Evolutionary conservation across 2,888 invertebrate species (phyloP).

Genomic region (Drosophila mimetica): DNA sequence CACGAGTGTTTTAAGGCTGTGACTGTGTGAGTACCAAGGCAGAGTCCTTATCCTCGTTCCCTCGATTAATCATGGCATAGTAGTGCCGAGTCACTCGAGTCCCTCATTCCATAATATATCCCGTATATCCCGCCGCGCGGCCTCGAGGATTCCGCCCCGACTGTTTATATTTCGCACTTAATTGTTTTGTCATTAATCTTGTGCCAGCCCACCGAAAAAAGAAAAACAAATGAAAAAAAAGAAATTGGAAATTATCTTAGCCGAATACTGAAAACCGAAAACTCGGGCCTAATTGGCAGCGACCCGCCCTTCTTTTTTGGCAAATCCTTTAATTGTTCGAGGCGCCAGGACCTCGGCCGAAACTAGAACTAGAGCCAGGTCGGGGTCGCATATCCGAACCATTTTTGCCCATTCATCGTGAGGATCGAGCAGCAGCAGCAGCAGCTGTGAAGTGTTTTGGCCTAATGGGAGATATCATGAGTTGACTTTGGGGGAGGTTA

Average conservation of each 20-base stretch:
- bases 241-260: conserved; percentile 15
- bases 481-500: conserved; percentile 20
- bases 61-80: conserved; percentile 62
- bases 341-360: conserved; percentile 59
- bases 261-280: conserved; percentile 24
- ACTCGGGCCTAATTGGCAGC: conserved; percentile 57
- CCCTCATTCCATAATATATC: conserved; percentile 55
- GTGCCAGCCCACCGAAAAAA: conserved; percentile 40
- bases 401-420: conserved; percentile 58
- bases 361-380: conserved; percentile 38
- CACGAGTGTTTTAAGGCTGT: background rate
- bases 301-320: conserved; percentile 52
- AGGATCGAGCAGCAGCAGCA: background rate
- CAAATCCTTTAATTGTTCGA: conserved; percentile 75
- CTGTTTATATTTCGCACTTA: conserved; percentile 82
- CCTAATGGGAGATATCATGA: conserved; percentile 24
- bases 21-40: too few relatives aligned
- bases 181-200: conserved; percentile 83
- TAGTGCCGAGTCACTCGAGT: conserved; percentile 59
- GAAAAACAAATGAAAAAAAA: conserved; percentile 9
- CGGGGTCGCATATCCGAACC: conserved; percentile 8
- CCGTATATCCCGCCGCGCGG: conserved; percentile 48
- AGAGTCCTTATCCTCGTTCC: conserved; percentile 4
- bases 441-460: conserved; percentile 69
- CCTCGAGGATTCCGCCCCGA: conserved; percentile 35